Evolutionary conservation across 2,888 invertebrate genomes (phyloP).

Genomic region (Drosophila melanosoma): DNA sequence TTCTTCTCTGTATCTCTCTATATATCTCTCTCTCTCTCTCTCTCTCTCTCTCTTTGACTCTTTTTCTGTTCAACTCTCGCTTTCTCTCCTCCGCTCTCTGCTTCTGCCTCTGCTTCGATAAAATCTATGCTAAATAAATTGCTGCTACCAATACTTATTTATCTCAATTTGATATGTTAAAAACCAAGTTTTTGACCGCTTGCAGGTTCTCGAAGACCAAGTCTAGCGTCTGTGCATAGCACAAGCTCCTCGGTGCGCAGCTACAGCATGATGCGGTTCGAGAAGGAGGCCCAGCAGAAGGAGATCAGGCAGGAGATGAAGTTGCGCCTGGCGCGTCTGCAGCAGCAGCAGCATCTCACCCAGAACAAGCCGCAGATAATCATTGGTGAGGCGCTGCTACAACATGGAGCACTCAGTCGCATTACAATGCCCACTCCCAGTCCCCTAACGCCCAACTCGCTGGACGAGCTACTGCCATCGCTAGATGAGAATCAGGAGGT

Average conservation of each 20-base stretch:
- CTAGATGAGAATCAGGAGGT: conserved; percentile 93
- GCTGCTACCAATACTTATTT: background rate
- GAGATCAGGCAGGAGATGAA: conserved; percentile 92
- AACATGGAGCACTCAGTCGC: conserved; percentile 77
- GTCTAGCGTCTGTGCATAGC: conserved; percentile 94
- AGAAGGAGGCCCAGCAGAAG: conserved; percentile 92
- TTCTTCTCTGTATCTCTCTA: conserved; percentile 10
- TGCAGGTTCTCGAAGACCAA: conserved; percentile 94
- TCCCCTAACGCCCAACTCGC: conserved; percentile 92
- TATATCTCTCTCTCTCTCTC: conserved; percentile 3
- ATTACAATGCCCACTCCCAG: conserved; percentile 87
- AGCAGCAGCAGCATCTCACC: conserved; percentile 86
- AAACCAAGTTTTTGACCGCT: conserved; percentile 9
- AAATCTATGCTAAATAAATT: conserved; percentile 19
- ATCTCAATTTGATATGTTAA: background rate
- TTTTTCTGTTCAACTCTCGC: conserved; percentile 9
- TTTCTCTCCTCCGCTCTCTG: conserved; percentile 30
- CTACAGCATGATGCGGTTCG: conserved; percentile 92
- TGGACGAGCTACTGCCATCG: conserved; percentile 92
- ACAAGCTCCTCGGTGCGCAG: conserved; percentile 93
- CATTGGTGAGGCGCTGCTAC: conserved; percentile 85
- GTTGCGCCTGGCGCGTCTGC: conserved; percentile 89
- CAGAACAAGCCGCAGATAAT: conserved; percentile 86
- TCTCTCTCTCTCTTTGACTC: conserved; percentile 17
- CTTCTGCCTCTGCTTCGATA: conserved; percentile 57